Percentiles rank a stretch among this genome's conserved stretches.
Conservation (phyloP, 2,797 vertebrate species). For the Cynopterus sphinx region DNA sequence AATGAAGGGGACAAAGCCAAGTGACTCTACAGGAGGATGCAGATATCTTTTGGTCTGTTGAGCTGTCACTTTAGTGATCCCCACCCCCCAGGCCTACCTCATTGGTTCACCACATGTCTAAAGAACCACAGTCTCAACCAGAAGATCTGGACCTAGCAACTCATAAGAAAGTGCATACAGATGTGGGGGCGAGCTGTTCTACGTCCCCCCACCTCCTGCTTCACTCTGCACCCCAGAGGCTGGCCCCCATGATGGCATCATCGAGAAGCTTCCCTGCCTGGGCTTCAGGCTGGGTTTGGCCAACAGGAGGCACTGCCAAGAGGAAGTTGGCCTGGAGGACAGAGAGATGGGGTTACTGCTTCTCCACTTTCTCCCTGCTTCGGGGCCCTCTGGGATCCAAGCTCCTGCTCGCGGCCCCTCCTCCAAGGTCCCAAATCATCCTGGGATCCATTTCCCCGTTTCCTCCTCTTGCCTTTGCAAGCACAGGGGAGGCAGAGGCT, state of each 20-base stretch:
- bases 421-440: not conserved
- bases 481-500: not conserved
- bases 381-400: not conserved
- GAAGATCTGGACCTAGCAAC: not conserved
- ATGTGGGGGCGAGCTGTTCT: no score
- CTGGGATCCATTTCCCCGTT: not conserved
- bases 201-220: accelerated
- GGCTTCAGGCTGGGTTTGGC: not conserved
- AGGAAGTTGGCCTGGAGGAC: not conserved
- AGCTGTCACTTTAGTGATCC: not conserved
- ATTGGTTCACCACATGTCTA: not conserved
- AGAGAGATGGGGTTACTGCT: not conserved
- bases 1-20: not conserved
- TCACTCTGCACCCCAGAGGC: not conserved
- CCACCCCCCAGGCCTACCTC: not conserved
- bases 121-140: not conserved
- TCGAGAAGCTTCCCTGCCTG: not conserved
- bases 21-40: not conserved
- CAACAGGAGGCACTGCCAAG: not conserved
- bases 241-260: not conserved
- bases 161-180: not conserved
- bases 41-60: not conserved
- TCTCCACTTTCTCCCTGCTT: not conserved
- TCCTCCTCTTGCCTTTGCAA: not conserved
- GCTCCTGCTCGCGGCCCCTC: not conserved